These are phyloP conservation scores for Carpatolechia fugitivella DNA, from an alignment of 2,888 invertebrate species.

Conservation along the genomic window DNA sequence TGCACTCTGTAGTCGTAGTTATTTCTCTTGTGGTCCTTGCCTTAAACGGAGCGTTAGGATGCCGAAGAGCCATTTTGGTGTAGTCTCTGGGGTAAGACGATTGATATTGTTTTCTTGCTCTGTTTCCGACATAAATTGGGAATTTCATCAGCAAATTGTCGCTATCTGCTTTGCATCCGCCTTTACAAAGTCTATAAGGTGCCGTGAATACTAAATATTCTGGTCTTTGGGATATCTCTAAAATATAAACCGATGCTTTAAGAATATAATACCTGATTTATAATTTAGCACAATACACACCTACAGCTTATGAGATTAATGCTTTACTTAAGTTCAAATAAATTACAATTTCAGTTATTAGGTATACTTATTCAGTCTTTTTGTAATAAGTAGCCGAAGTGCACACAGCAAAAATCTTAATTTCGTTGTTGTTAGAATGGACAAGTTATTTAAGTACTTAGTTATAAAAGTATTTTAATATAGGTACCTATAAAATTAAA, in stretches of 20 bases:
- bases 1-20: constrained; percentile 30
- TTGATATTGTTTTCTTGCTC: constrained; percentile 35
- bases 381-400: no score
- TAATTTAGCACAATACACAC: no score
- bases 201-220: constrained; percentile 56
- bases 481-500: no score
- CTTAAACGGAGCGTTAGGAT: constrained; percentile 40
- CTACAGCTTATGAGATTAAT: no score
- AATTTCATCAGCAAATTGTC: constrained; percentile 46
- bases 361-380: no score
- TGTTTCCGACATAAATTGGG: constrained; percentile 50
- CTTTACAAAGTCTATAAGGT: constrained; percentile 55
- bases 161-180: constrained; percentile 34
- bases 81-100: constrained; percentile 39
- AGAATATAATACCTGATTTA: not conserved
- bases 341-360: no score
- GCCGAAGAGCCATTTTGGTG: constrained; percentile 23
- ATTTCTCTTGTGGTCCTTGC: constrained; percentile 28
- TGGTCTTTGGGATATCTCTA: constrained; percentile 42
- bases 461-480: no score
- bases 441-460: no score
- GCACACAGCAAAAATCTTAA: no score
- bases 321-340: no score
- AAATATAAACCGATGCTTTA: constrained; percentile 33
- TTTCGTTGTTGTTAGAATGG: no score